phyloP scores from a whole-genome alignment of 2,113 vertebrate species.

The Cygnus atratus region DNA sequence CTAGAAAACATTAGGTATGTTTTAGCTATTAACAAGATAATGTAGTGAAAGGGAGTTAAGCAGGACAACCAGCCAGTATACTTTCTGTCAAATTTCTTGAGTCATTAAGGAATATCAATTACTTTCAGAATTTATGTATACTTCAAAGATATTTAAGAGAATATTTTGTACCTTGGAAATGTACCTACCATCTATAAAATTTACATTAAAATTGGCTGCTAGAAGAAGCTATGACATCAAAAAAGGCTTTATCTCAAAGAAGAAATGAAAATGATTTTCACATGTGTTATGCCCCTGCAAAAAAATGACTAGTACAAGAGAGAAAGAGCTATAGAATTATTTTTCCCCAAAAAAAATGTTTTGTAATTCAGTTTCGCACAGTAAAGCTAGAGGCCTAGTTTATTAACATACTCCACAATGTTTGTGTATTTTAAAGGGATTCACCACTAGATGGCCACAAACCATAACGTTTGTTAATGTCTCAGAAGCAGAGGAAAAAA shows the following conservation, averaged over 20 bases:
- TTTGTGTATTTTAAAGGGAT: background rate
- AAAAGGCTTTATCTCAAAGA: background rate
- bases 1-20: background rate
- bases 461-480: background rate
- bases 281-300: background rate
- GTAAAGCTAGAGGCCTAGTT: background rate
- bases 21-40: background rate
- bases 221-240: background rate
- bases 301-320: background rate
- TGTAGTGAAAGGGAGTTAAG: background rate
- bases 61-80: background rate
- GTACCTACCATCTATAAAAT: background rate
- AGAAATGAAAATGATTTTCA: background rate
- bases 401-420: background rate
- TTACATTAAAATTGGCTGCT: background rate
- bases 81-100: background rate
- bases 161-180: background rate
- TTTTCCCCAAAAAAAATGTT: background rate
- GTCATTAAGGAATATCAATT: background rate
- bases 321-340: background rate
- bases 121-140: background rate
- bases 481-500: background rate
- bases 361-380: background rate
- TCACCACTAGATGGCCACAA: conserved; percentile 64
- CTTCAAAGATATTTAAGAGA: background rate